Evolutionary conservation across 2,888 invertebrate genomes (phyloP), one percentile per base, ranked within the genome.

Genomic region (Heliconius hortense): DNA sequence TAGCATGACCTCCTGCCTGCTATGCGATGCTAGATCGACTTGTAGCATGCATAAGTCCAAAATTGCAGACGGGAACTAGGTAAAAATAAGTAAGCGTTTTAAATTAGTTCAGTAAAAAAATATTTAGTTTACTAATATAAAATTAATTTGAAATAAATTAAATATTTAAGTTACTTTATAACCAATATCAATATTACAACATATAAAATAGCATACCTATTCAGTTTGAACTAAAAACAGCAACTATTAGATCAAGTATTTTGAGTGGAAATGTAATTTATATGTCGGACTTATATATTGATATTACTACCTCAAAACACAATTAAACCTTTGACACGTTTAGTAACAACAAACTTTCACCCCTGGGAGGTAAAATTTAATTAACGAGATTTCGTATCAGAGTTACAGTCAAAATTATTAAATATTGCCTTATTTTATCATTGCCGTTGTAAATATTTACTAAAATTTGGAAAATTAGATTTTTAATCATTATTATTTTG

Each of bases 301-400:
- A 69, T 70, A 53, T 66, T 24, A 26, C 18, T 11, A 63, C 59
- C 70, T 72, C 74, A 53, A 74, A 76, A 77, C 66, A 67, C 73
- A 78, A 79, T 79, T 74, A 72, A 75, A 74, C 73, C 76, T 75
- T 76, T 78, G 76, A 78, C 78, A 78, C 79, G 78, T 69, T 79
- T 76, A 71, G 70, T 70, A 72, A 74, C 77, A 77, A 75, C 77
- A 77, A 77, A 77, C 77, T 77, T 74, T 72, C 72, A 67, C 75
- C 69, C 76, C 39, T 60, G 72, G 74, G 78, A 72, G 66, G 73
- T 74, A 76, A 69, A 76, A 77, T 79, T 79, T 74, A 72, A 78
- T 78, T 72, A 79, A 76, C 76, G 69, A 72, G 75, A 73, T 75
- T 70, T 76, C 75, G 66, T 74, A 68, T 72, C 72, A 62, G 53